Evolutionary conservation across 2,113 vertebrate genomes (phyloP).

Genomic region (Rallus limicola): DNA sequence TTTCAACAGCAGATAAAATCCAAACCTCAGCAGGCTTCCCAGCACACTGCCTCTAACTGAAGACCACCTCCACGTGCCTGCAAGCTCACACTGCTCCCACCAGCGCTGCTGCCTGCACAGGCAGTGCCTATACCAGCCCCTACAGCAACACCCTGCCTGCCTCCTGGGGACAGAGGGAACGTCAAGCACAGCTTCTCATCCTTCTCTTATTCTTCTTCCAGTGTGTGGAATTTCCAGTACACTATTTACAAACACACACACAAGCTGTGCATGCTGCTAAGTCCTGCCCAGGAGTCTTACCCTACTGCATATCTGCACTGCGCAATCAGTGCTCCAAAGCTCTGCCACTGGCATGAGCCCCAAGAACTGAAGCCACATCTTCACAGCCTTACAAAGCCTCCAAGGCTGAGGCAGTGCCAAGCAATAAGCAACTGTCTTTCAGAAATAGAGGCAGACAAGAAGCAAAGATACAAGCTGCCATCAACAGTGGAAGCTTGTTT

Average conservation of each 20-base stretch:
- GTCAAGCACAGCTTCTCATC: neutral
- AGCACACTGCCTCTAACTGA: neutral
- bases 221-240: neutral
- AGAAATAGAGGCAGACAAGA: neutral
- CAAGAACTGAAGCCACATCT: neutral
- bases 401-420: neutral
- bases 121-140: neutral
- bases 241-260: neutral
- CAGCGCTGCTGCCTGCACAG: fast-evolving
- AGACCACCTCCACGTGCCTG: neutral
- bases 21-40: too few species aligned
- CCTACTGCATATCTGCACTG: neutral
- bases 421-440: neutral
- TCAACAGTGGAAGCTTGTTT: neutral
- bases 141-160: neutral
- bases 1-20: too few species aligned
- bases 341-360: neutral
- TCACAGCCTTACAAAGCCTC: neutral
- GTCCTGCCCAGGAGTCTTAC: neutral
- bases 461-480: neutral
- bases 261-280: neutral
- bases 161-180: neutral
- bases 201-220: neutral
- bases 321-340: fast-evolving
- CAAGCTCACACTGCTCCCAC: neutral